Percentiles rank a stretch among this genome's conserved stretches.
Evolutionary conservation across 2,888 invertebrate species (phyloP).

Genomic region (Prenolepis imparis): DNA sequence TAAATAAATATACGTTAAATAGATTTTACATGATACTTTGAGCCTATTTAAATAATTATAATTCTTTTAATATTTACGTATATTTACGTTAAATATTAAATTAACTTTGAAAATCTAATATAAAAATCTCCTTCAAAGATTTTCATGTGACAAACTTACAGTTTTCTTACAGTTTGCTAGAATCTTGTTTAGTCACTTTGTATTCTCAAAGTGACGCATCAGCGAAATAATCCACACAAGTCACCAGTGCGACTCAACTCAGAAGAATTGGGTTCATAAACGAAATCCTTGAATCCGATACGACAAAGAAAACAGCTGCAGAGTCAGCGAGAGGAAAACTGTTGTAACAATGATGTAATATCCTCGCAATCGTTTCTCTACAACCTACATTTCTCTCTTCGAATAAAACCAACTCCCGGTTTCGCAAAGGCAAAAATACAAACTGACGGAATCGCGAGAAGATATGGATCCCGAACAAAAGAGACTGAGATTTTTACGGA

Average conservation of each 20-base stretch:
- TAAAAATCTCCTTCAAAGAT: background rate
- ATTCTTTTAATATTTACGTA: background rate
- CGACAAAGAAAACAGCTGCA: slow-evolving; percentile 53
- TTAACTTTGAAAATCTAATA: background rate
- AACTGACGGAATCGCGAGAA: slow-evolving; percentile 61
- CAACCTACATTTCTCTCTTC: slow-evolving; percentile 54
- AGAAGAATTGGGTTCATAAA: slow-evolving; percentile 50
- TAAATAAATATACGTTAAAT: background rate
- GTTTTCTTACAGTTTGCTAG: background rate
- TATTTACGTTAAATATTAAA: background rate
- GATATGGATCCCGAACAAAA: slow-evolving; percentile 59
- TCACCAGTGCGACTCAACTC: slow-evolving; percentile 23
- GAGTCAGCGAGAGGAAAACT: slow-evolving; percentile 45
- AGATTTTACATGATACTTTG: background rate
- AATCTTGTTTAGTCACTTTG: slow-evolving; percentile 40
- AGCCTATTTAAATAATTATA: background rate
- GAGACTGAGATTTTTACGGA: slow-evolving; percentile 63
- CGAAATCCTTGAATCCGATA: slow-evolving; percentile 46
- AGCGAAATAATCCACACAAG: slow-evolving; percentile 41
- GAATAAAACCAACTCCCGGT: slow-evolving; percentile 46
- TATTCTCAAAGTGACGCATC: slow-evolving; percentile 31
- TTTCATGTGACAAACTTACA: background rate
- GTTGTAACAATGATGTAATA: slow-evolving; percentile 53
- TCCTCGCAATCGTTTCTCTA: slow-evolving; percentile 36
- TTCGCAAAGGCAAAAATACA: slow-evolving; percentile 42